These are phyloP conservation scores for Cranoglanis bouderius DNA, from an alignment of 2,113 vertebrate genomes.

Conservation along the genomic window DNA sequence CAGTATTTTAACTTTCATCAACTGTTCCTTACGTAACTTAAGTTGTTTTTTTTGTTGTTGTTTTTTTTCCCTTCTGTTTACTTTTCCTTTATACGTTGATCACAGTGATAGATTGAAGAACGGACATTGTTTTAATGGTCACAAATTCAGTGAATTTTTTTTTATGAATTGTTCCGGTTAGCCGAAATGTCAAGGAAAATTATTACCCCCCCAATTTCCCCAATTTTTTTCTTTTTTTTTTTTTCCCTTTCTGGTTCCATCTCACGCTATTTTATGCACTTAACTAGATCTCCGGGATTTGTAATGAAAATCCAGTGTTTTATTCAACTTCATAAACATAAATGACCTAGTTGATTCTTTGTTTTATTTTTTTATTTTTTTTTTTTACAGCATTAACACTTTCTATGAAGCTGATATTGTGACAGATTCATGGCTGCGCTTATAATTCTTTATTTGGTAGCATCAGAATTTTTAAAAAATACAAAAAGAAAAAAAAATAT, in stretches of 20 bases:
- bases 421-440: conserved; percentile 50
- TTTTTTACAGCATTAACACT: background rate
- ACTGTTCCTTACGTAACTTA: conserved; percentile 91
- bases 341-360: conserved; percentile 43
- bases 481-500: no score
- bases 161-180: conserved; percentile 34
- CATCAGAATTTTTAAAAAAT: background rate
- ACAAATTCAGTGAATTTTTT: background rate
- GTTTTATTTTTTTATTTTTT: background rate
- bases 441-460: conserved; percentile 39
- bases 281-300: background rate
- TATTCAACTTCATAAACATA: conserved; percentile 38
- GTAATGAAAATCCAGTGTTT: conserved; percentile 62
- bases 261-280: conserved; percentile 31
- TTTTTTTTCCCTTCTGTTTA: conserved; percentile 84
- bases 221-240: background rate
- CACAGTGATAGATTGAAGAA: conserved; percentile 94
- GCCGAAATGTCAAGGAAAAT: conserved; percentile 49
- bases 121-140: conserved; percentile 71
- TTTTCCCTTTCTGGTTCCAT: background rate
- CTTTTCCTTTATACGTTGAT: conserved; percentile 90
- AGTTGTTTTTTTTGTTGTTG: conserved; percentile 39
- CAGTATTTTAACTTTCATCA: conserved; percentile 97
- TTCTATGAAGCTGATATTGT: conserved; percentile 13
- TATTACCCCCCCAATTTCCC: background rate